Conservation (phyloP, 30 jellyfish, hydroid and myxozoan genomes). For the Morbakka virulenta region DNA sequence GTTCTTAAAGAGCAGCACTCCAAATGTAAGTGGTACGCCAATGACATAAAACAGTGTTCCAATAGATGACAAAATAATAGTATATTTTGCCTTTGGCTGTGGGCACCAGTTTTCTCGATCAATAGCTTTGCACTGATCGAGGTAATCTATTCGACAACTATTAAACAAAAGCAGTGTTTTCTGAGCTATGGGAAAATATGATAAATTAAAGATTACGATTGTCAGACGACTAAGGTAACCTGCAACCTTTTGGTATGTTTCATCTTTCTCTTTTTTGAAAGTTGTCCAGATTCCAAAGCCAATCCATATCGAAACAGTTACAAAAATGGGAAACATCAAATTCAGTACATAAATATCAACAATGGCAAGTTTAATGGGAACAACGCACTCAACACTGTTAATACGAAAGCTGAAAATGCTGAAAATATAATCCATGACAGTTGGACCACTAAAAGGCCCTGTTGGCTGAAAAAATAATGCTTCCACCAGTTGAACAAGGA, state of each 20-base stretch:
- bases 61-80: neutral
- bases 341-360: conserved; percentile 8
- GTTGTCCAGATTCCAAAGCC: neutral
- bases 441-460: conserved; percentile 46
- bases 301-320: neutral
- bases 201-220: conserved; percentile 32
- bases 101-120: conserved; percentile 45
- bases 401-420: conserved; percentile 45
- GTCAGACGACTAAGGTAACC: conserved; percentile 16
- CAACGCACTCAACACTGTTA: conserved; percentile 20
- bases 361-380: conserved; percentile 26
- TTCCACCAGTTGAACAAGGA: conserved; percentile 46
- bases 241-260: neutral
- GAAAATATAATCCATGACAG: conserved; percentile 17
- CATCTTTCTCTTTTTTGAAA: conserved; percentile 11
- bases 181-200: conserved; percentile 52
- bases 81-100: neutral
- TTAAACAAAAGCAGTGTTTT: conserved; percentile 21
- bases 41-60: conserved; percentile 33
- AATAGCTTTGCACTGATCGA: conserved; percentile 13
- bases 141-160: conserved; percentile 23
- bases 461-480: conserved; percentile 37
- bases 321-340: conserved; percentile 30
- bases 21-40: conserved; percentile 45
- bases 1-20: conserved; percentile 16